phyloP scores from a whole-genome alignment of 2,888 invertebrate species.

The Stenolophus ochropezus region DNA sequence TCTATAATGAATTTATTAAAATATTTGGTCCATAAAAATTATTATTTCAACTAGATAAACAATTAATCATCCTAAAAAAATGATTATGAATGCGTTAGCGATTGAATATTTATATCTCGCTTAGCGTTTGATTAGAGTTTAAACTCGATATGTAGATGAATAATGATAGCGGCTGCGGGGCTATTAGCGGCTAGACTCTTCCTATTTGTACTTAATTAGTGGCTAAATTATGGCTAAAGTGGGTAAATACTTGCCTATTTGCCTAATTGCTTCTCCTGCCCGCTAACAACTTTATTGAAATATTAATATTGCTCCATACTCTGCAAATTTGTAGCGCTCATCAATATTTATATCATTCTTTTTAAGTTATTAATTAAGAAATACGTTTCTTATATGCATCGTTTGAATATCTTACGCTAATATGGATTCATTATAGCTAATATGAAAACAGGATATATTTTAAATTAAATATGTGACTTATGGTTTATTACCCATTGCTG shows the following conservation, averaged over 20 bases:
- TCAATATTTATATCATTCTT: too few species aligned
- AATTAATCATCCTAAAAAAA: constrained; percentile 32
- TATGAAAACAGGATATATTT: too few species aligned
- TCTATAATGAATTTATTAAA: constrained; percentile 8
- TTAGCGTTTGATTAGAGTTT: constrained; percentile 32
- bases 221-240: constrained; percentile 11
- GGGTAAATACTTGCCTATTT: constrained; percentile 18
- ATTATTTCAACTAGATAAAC: constrained; percentile 44
- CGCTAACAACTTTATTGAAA: not conserved
- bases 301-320: constrained; percentile 5
- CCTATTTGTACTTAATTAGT: constrained; percentile 11
- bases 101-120: constrained; percentile 33
- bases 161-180: not conserved
- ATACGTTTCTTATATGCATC: too few species aligned
- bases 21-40: constrained; percentile 30
- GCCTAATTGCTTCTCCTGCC: not conserved
- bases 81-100: constrained; percentile 9
- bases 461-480: too few species aligned
- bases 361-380: too few species aligned
- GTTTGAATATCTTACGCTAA: too few species aligned
- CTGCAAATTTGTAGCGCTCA: too few species aligned
- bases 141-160: constrained; percentile 10
- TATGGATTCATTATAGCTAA: too few species aligned
- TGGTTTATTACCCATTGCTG: too few species aligned
- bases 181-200: not conserved